phyloP scores from a whole-genome alignment of 2,113 vertebrate species.

The Myiozetetes cayanensis region DNA sequence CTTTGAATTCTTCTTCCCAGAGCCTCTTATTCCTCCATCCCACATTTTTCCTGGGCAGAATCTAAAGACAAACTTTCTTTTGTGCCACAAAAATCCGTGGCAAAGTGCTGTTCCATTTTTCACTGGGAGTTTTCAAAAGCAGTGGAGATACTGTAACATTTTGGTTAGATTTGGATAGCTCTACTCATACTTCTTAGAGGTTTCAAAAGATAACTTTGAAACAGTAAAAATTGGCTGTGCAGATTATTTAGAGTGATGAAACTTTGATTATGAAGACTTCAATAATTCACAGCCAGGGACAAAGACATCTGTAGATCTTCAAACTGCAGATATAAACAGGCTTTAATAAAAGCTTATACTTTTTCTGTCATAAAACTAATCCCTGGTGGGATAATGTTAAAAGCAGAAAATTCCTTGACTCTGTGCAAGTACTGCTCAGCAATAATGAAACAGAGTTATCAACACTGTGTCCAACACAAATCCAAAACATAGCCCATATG shows the following conservation, averaged over 20 bases:
- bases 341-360: neutral
- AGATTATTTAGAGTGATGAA: neutral
- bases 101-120: neutral
- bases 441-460: neutral
- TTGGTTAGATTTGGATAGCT: neutral
- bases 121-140: neutral
- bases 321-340: neutral
- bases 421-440: neutral
- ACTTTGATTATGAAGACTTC: neutral
- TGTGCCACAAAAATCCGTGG: neutral
- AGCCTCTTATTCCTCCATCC: neutral
- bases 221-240: accelerated
- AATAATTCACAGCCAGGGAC: neutral
- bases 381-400: neutral
- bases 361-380: neutral
- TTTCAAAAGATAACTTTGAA: neutral
- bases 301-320: neutral
- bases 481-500: neutral
- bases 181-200: neutral
- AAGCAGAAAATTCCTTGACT: neutral
- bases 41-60: neutral
- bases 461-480: neutral
- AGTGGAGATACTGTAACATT: neutral
- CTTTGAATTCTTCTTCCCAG: neutral
- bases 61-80: neutral